Evolutionary conservation across 2,888 invertebrate genomes (phyloP).

Genomic region (Nomada flava): DNA sequence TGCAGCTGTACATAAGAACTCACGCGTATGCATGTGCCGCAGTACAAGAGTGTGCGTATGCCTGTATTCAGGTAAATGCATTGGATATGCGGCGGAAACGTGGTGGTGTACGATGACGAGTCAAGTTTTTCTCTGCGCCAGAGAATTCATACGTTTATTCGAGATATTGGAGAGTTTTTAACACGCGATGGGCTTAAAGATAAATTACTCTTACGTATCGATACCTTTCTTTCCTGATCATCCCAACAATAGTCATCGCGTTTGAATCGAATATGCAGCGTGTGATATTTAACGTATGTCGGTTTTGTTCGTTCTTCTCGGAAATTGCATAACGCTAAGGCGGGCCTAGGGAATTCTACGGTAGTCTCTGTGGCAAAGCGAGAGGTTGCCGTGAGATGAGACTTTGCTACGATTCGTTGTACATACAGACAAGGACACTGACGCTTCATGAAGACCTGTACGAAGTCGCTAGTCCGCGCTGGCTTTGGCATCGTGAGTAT

Average conservation of each 20-base stretch:
- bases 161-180: background rate
- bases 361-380: slow-evolving; percentile 16
- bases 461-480: slow-evolving; percentile 62
- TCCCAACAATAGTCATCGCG: background rate
- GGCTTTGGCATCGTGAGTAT: slow-evolving; percentile 73
- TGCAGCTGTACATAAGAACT: slow-evolving; percentile 51
- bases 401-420: slow-evolving; percentile 35
- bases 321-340: slow-evolving; percentile 20
- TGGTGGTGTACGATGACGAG: slow-evolving; percentile 5
- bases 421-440: slow-evolving; percentile 57
- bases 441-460: slow-evolving; percentile 51
- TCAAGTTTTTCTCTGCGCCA: slow-evolving; percentile 7
- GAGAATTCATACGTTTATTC: background rate
- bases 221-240: background rate
- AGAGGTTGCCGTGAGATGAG: slow-evolving; percentile 1
- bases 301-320: background rate
- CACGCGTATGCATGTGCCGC: background rate
- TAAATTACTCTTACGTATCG: background rate
- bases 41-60: background rate
- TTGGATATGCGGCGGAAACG: slow-evolving; percentile 31
- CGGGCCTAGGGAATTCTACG: slow-evolving; percentile 25
- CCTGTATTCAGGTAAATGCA: background rate
- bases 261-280: background rate
- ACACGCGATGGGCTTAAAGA: background rate
- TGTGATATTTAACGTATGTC: slow-evolving; percentile 2